Evolutionary conservation across 2,113 vertebrate genomes (phyloP).

Genomic region (Vombatus ursinus): DNA sequence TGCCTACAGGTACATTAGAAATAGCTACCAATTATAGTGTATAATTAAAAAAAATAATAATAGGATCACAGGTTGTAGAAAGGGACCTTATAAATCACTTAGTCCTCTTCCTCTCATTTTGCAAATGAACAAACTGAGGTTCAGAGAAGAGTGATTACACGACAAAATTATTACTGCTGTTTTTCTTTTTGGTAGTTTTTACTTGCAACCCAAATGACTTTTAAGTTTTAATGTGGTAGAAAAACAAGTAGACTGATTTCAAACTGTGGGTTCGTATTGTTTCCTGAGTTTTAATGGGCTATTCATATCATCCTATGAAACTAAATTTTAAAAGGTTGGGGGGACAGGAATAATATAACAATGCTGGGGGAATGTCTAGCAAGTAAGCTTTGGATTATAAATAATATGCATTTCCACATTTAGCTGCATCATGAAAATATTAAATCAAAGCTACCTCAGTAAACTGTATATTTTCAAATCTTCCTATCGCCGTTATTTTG

Average conservation of each 20-base stretch:
- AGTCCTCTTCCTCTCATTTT: neutral
- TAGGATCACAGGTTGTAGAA: no score
- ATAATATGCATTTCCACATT: conserved; percentile 38
- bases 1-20: neutral
- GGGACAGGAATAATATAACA: no score
- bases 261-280: neutral
- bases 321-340: conserved; percentile 64
- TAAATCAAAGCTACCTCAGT: conserved; percentile 38
- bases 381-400: conserved; percentile 58
- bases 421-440: conserved; percentile 52
- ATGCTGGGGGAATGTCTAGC: conserved; percentile 50
- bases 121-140: conserved; percentile 20
- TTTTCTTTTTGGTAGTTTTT: conserved; percentile 50
- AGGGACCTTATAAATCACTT: no score
- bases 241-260: conserved; percentile 53
- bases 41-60: neutral
- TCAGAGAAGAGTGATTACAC: neutral
- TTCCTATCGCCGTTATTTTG: conserved; percentile 58
- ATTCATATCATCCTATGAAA: conserved; percentile 71
- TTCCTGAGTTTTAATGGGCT: conserved; percentile 63
- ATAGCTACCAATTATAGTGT: neutral
- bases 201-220: conserved; percentile 46
- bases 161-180: conserved; percentile 32
- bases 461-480: conserved; percentile 39
- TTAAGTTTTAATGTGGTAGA: conserved; percentile 47